Evolutionary conservation across 2,797 vertebrate genomes (phyloP).

Genomic region (Etheostoma perlongum): DNA sequence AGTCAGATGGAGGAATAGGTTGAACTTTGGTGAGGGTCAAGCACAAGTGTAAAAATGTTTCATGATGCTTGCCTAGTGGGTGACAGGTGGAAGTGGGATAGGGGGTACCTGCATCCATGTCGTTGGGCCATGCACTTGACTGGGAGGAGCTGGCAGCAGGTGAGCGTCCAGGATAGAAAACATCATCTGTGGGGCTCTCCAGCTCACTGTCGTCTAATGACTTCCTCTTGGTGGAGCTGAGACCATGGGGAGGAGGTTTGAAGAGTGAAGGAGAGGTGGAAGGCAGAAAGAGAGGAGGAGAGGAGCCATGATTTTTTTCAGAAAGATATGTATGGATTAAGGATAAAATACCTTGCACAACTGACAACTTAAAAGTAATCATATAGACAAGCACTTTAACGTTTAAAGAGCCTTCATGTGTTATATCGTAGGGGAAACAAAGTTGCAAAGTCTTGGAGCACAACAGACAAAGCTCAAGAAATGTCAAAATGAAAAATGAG

Average conservation of each 20-base stretch:
- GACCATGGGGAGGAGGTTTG: slow-evolving; percentile 24
- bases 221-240: slow-evolving; percentile 94
- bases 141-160: slow-evolving; percentile 96
- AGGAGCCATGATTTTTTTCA: slow-evolving; percentile 10
- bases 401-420: background rate
- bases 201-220: slow-evolving; percentile 96
- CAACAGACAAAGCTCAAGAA: slow-evolving; percentile 49
- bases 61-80: slow-evolving; percentile 38
- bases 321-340: slow-evolving; percentile 4
- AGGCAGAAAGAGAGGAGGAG: slow-evolving; percentile 21
- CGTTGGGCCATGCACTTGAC: slow-evolving; percentile 94
- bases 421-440: slow-evolving; percentile 27
- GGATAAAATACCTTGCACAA: slow-evolving; percentile 6
- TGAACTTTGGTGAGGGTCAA: slow-evolving; percentile 37
- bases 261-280: slow-evolving; percentile 5
- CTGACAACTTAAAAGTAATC: background rate
- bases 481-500: slow-evolving; percentile 49
- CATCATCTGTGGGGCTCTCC: slow-evolving; percentile 96
- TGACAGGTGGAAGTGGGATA: slow-evolving; percentile 29
- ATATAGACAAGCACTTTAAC: slow-evolving; percentile 14
- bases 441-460: slow-evolving; percentile 33
- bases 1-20: slow-evolving; percentile 45
- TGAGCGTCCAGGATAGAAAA: slow-evolving; percentile 94
- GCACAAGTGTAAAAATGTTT: slow-evolving; percentile 34
- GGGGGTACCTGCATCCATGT: slow-evolving; percentile 92